phyloP scores from a whole-genome alignment of 2,888 invertebrate species.

The Drosophila anomelani region DNA sequence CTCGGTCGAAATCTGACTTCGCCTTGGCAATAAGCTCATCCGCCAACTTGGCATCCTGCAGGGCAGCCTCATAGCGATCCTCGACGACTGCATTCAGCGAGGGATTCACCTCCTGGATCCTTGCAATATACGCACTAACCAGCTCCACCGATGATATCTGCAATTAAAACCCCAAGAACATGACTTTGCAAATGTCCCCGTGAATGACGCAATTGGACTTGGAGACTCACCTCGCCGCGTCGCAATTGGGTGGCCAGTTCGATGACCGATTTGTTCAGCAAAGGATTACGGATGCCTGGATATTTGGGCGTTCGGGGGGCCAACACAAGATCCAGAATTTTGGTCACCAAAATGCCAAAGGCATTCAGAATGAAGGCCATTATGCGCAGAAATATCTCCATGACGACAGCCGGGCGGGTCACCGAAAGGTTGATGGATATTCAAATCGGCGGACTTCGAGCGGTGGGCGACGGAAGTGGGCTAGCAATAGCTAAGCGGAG shows the following conservation, averaged over 20 bases:
- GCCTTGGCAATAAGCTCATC: conserved; percentile 85
- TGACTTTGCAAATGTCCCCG: conserved; percentile 33
- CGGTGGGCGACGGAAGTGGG: conserved; percentile 11
- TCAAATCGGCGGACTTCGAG: conserved; percentile 51
- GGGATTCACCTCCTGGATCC: conserved; percentile 89
- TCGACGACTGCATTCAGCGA: conserved; percentile 90
- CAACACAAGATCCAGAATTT: conserved; percentile 54
- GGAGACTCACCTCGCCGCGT: conserved; percentile 66
- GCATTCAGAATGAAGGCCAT: conserved; percentile 59
- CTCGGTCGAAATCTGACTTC: conserved; percentile 62
- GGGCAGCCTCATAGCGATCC: conserved; percentile 88
- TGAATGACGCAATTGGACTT: conserved; percentile 13
- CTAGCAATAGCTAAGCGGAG: background rate
- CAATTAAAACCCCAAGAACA: conserved; percentile 21
- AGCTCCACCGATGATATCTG: conserved; percentile 88
- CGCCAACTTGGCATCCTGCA: conserved; percentile 87
- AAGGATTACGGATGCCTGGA: conserved; percentile 65
- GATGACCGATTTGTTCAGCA: conserved; percentile 69
- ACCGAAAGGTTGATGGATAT: conserved; percentile 38
- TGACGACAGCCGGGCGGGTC: conserved; percentile 49
- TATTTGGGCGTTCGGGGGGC: conserved; percentile 59
- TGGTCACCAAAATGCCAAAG: conserved; percentile 62
- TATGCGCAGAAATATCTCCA: conserved; percentile 72
- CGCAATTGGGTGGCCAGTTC: conserved; percentile 69
- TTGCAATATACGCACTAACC: conserved; percentile 87